phyloP scores from a whole-genome alignment of 2,888 invertebrate genomes.

The Ochropleura plecta region DNA sequence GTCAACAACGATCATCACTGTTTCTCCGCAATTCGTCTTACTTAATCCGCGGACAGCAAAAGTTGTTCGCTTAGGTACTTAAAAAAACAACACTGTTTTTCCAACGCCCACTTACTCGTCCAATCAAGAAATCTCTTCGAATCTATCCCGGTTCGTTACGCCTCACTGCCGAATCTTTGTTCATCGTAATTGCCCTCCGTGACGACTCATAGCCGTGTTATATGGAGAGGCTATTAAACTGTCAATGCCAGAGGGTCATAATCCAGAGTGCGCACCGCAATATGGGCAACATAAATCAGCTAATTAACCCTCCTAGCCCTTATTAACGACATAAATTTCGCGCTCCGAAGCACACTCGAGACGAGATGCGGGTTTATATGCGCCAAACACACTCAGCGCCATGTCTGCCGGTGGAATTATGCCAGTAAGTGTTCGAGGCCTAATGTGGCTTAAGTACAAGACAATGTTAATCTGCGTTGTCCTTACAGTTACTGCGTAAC shows the following conservation, averaged over 20 bases:
- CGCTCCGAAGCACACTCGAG: slow-evolving; percentile 82
- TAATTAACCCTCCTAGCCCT: slow-evolving; percentile 88
- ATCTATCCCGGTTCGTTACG: slow-evolving; percentile 69
- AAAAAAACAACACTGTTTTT: slow-evolving; percentile 53
- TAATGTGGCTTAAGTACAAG: slow-evolving; percentile 69
- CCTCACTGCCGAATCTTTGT: slow-evolving; percentile 72
- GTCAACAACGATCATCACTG: slow-evolving; percentile 29
- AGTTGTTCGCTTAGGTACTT: slow-evolving; percentile 27
- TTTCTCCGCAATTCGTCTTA: slow-evolving; percentile 54
- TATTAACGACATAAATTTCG: slow-evolving; percentile 90
- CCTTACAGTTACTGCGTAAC: slow-evolving; percentile 67
- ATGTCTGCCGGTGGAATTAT: slow-evolving; percentile 66
- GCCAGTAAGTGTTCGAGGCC: slow-evolving; percentile 61
- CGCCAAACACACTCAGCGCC: slow-evolving; percentile 77
- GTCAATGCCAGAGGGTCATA: slow-evolving; percentile 83
- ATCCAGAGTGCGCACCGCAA: slow-evolving; percentile 82
- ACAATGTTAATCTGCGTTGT: slow-evolving; percentile 70
- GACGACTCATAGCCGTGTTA: slow-evolving; percentile 71
- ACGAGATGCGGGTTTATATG: slow-evolving; percentile 84
- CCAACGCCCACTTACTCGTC: slow-evolving; percentile 48
- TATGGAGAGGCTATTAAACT: slow-evolving; percentile 81
- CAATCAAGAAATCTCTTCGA: slow-evolving; percentile 61
- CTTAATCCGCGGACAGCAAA: slow-evolving; percentile 45
- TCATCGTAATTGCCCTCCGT: slow-evolving; percentile 74
- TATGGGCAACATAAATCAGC: slow-evolving; percentile 88